These are phyloP conservation scores for Jaculus jaculus DNA, from an alignment of 2,113 vertebrate species.

Conservation along the genomic window DNA sequence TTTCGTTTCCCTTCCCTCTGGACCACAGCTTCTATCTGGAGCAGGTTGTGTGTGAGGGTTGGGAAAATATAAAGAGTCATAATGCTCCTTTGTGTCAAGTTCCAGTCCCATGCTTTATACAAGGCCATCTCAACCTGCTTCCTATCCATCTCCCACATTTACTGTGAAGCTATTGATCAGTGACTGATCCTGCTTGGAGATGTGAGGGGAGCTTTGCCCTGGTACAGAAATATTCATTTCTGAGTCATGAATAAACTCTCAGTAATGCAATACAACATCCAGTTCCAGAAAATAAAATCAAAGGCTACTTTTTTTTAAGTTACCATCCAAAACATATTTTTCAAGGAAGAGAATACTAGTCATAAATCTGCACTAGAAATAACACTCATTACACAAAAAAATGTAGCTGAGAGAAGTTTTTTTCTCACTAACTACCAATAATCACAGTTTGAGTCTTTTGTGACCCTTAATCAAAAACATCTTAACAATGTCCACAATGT, in stretches of 20 bases:
- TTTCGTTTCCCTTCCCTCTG: constrained; percentile 1
- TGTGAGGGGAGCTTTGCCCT: not conserved
- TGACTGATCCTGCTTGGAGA: not conserved
- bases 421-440: constrained; percentile 10
- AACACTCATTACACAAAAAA: not conserved
- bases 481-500: not conserved
- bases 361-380: constrained; percentile 1
- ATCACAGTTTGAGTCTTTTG: constrained; percentile 11
- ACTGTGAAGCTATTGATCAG: not conserved
- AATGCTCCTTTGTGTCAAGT: not conserved
- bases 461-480: constrained; percentile 28
- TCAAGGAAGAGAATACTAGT: not conserved
- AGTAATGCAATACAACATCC: not conserved
- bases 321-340: constrained; percentile 11
- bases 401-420: not conserved
- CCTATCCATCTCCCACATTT: not conserved
- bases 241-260: not conserved
- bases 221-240: not conserved
- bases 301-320: not conserved
- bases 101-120: not conserved
- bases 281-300: constrained; percentile 41
- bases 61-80: not conserved
- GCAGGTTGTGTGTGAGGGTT: not conserved
- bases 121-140: not conserved
- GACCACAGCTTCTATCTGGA: not conserved